Conservation (phyloP, 2,888 invertebrate species). For the Mycalesis mineus region DNA sequence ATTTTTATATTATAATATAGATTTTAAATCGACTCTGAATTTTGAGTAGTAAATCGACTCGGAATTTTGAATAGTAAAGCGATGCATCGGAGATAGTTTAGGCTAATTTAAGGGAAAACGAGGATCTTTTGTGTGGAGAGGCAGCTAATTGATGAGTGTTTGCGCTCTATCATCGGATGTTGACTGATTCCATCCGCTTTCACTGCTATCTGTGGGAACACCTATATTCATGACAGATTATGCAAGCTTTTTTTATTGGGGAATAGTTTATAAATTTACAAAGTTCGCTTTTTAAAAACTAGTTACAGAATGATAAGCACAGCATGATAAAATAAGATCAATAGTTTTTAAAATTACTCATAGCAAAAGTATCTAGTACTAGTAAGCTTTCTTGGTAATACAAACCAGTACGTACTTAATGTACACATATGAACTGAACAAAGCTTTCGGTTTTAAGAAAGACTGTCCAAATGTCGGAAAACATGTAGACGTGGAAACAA, state of each 20-base stretch:
- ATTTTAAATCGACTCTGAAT: background rate
- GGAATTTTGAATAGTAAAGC: background rate
- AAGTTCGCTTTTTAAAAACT: too few species aligned
- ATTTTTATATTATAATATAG: background rate
- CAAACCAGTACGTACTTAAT: too few species aligned
- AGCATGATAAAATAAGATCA: too few species aligned
- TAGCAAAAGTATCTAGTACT: too few species aligned
- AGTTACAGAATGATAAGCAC: too few species aligned
- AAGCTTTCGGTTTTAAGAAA: background rate
- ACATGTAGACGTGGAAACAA: conserved; percentile 6
- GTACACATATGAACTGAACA: background rate
- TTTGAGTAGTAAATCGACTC: background rate
- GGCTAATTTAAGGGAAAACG: conserved; percentile 21
- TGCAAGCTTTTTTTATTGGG: too few species aligned
- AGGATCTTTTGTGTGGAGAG: conserved; percentile 19
- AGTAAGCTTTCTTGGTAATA: too few species aligned
- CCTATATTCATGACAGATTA: background rate
- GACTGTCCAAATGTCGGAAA: conserved; percentile 9
- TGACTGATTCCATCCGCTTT: conserved; percentile 48
- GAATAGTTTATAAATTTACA: too few species aligned
- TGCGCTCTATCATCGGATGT: conserved; percentile 40
- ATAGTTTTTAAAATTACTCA: too few species aligned
- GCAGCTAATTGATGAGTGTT: conserved; percentile 32
- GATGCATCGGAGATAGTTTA: background rate
- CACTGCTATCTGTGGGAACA: conserved; percentile 37